Percentiles rank a stretch among this genome's conserved stretches.
Evolutionary conservation across 2,888 invertebrate species (phyloP).

Genomic region (Actias luna): DNA sequence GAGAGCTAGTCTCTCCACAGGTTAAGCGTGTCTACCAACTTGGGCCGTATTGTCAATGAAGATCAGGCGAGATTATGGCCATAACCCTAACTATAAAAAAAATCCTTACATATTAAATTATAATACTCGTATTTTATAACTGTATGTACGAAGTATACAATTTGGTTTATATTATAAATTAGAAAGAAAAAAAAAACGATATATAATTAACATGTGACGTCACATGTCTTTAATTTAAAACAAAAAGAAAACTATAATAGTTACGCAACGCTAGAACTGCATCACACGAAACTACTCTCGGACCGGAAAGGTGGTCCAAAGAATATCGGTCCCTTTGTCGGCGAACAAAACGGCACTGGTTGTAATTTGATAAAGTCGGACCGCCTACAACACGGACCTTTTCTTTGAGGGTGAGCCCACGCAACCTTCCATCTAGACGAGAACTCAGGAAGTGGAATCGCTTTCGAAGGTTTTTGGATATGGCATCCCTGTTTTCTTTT

Average conservation of each 20-base stretch:
- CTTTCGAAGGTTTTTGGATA: not conserved
- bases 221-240: not conserved
- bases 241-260: not conserved
- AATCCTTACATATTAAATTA: no score
- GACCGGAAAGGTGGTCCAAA: constrained; percentile 49
- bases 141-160: no score
- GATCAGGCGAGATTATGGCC: no score
- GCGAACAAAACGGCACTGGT: constrained; percentile 75
- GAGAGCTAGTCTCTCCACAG: no score
- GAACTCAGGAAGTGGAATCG: constrained; percentile 29
- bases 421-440: constrained; percentile 59
- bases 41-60: no score
- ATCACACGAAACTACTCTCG: not conserved
- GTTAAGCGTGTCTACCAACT: no score
- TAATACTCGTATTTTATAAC: no score
- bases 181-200: no score
- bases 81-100: no score
- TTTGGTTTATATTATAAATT: no score
- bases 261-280: constrained; percentile 7
- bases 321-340: constrained; percentile 71
- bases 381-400: constrained; percentile 75
- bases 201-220: not conserved
- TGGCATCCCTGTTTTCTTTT: not conserved
- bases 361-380: constrained; percentile 80
- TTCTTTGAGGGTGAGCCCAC: constrained; percentile 74